Evolutionary conservation across 37 sponge, comb jelly and placozoan species (phyloP).

Genomic region (Chondrosia reniformis): DNA sequence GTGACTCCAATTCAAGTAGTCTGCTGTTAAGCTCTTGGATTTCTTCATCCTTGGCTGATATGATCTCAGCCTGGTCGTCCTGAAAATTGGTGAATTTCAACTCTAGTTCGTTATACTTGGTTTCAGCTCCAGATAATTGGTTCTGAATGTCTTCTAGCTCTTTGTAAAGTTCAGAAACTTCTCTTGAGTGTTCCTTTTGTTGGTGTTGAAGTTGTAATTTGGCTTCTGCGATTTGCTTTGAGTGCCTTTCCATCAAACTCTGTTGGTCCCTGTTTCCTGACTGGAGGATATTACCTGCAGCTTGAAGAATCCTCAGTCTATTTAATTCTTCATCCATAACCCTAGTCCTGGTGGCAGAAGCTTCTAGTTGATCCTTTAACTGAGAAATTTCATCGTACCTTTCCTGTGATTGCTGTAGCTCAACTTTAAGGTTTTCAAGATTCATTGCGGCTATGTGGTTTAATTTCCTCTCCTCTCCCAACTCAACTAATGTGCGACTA

Average conservation of each 20-base stretch:
- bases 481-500: not conserved
- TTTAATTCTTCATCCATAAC: not conserved
- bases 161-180: not conserved
- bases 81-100: not conserved
- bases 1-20: not conserved
- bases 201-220: not conserved
- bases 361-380: not conserved
- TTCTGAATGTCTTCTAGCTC: not conserved
- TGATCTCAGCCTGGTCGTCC: not conserved
- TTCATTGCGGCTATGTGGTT: not conserved
- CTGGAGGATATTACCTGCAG: constrained; percentile 16
- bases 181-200: not conserved
- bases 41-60: not conserved
- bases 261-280: not conserved
- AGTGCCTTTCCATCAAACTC: not conserved
- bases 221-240: not conserved
- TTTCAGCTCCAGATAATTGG: not conserved
- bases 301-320: not conserved
- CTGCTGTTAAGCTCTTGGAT: not conserved
- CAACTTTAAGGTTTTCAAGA: not conserved
- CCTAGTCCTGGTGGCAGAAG: not conserved
- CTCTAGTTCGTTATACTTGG: not conserved
- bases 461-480: not conserved
- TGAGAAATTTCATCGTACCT: not conserved
- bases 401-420: not conserved